Evolutionary conservation across 2,113 vertebrate species (phyloP), one percentile per base, ranked within the genome.

Genomic region (Irena cyanogastra): DNA sequence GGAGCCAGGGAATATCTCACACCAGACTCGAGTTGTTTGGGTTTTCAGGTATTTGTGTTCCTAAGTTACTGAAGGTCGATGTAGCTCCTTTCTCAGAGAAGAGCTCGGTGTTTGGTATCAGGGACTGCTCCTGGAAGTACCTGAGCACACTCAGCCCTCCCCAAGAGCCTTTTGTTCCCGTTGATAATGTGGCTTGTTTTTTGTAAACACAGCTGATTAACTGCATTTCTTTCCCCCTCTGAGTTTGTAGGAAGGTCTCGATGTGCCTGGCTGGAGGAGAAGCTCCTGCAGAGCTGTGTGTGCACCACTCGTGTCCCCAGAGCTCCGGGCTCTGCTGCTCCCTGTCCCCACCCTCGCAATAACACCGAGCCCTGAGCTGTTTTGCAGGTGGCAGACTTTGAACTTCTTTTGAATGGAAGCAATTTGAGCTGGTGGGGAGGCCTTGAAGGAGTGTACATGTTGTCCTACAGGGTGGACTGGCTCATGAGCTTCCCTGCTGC

Each of bases 261-360:
- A 9, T n/a, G 30, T 8, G 6, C 0, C 3, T 49, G 57, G 49
- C 50, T 91, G 82, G 30, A 8, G 5, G 68, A 85, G 80, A 7
- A 63, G 56, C 72, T 39, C 28, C 9, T 14, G 21, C 12, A 23
- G 71, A 85, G 33, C 60, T 35, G 35, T 16, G 28, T 47, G 65
- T 59, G 63, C 4, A 0, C 37, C 20, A 6, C 4, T 59, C 4
- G 6, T 12, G 31, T 16, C 75, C 42, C 7, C 1, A 1, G 61
- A 82, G 70, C 61, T 42, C 47, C 49, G 33, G 39, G 10, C 56
- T 93, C 15, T 53, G 64, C 41, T 59, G 23, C 54, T 94, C n/a
- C 82, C 59, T 61, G 20, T 56, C 47, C 63, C 47, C 66, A 45
- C 53, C 74, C 54, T 8, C 8, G 37, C 7, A 42, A 14, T 7